Base-by-base conservation (phyloP, 2,113 vertebrate genomes). In the Erythrocercus mccallii region DNA sequence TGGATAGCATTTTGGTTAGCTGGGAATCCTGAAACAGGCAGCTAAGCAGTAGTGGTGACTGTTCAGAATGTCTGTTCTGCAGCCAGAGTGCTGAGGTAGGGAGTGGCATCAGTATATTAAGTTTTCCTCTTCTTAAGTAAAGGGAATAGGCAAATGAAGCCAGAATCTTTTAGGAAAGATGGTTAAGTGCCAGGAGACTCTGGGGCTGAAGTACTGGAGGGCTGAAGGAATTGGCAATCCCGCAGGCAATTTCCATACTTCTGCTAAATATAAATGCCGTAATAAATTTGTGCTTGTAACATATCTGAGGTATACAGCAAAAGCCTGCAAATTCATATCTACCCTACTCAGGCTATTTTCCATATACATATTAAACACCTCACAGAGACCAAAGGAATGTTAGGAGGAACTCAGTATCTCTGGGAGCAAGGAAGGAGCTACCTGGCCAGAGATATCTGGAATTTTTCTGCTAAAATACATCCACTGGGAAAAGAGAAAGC, bases 91-190 rank as follows among this genome's bases (percentile, higher is more conserved):
- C 68, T 95, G 95, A 93, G 88, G 76, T 81, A 88, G 94, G 94
- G 94, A 95, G 94, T 83, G 88, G 90, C 95, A 96, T 83, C 56
- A 78, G 11, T 68, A 33, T 86, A 90, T 90, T 85, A 95, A 92
- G 90, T 90, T 96, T 94, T 96, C 88, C 66, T 88, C 74, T 88
- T 91, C 92, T 96, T 80, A 96, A 95, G 87, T 83, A 95, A 91
- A 93, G 37, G 93, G 92, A 96, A 90, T 81, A 90, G 80, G 68
- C 15, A 9, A 93, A 54, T 60, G 51, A 86, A 86, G 93, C 85
- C 90, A 96, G 90, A 81, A 88, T 92, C 90, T 96, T 96, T 97
- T 95, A 95, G 92, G 94, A 97, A 96, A 96, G 80, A 97, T 96
- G 86, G 76, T 74, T 88, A 92, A 68, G 51, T 78, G 82, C 95